Evolutionary conservation across 2,113 vertebrate genomes (phyloP).

Genomic region (Lonchura striata): DNA sequence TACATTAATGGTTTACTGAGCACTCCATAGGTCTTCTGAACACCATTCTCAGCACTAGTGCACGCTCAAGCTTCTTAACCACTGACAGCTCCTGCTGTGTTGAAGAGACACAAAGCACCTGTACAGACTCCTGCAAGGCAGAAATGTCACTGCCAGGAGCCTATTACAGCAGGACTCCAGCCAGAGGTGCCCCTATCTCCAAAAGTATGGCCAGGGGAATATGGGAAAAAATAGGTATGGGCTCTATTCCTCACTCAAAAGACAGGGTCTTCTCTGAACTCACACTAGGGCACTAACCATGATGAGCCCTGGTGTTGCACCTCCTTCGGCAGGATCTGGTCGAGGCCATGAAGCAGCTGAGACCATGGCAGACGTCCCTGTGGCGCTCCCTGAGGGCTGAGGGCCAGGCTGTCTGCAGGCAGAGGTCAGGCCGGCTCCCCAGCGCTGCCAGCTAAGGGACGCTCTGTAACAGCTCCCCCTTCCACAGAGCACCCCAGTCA

Average conservation of each 20-base stretch:
- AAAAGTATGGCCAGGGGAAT: not conserved
- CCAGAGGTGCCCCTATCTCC: not conserved
- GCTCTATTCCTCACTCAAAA: not conserved
- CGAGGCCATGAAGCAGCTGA: not conserved
- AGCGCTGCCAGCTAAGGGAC: not conserved
- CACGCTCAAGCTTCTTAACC: not conserved
- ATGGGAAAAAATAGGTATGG: not conserved
- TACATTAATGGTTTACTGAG: not conserved
- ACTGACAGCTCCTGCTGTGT: not conserved
- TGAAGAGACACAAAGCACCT: not conserved
- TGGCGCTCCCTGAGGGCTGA: not conserved
- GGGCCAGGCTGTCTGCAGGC: not conserved
- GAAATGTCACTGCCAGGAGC: not conserved
- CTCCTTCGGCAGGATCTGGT: not conserved
- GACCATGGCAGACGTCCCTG: not conserved
- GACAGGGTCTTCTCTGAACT: not conserved
- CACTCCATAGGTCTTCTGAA: not conserved
- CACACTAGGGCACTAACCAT: not conserved
- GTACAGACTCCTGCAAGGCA: not conserved
- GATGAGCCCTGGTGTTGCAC: not conserved
- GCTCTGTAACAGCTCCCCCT: not conserved
- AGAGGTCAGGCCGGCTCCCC: not conserved
- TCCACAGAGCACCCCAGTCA: not conserved
- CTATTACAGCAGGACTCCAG: not conserved
- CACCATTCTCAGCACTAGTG: not conserved